phyloP scores from a whole-genome alignment of 2,113 vertebrate species.

The Laticauda laticaudata region DNA sequence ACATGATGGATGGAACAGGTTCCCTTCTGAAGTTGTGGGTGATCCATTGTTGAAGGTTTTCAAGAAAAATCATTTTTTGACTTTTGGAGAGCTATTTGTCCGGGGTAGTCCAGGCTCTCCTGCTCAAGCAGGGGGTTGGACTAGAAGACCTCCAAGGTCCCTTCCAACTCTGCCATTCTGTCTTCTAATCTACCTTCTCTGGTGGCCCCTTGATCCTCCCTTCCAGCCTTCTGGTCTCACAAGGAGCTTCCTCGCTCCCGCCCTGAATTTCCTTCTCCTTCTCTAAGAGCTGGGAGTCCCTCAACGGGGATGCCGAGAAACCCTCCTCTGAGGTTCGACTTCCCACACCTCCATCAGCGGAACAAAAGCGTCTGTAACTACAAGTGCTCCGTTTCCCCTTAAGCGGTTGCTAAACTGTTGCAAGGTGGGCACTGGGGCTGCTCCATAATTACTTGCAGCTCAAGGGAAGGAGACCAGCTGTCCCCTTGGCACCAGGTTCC shows the following conservation, averaged over 20 bases:
- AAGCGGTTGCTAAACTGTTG: background rate
- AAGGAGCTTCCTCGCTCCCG: background rate
- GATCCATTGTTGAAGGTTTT: too few relatives aligned
- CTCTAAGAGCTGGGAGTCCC: conserved; percentile 4
- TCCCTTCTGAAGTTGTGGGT: too few relatives aligned
- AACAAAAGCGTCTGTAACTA: conserved; percentile 10
- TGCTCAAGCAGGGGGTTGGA: too few relatives aligned
- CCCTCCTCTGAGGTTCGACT: conserved; percentile 30
- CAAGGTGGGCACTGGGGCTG: background rate
- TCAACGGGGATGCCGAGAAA: conserved; percentile 16
- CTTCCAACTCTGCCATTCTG: too few relatives aligned
- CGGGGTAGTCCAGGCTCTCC: too few relatives aligned
- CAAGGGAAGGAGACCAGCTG: background rate
- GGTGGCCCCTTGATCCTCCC: background rate
- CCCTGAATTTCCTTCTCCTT: background rate
- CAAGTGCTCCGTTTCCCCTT: background rate
- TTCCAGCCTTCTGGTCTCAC: background rate
- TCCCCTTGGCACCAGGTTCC: background rate
- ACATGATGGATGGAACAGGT: too few relatives aligned
- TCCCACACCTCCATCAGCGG: conserved; percentile 11
- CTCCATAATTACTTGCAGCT: background rate
- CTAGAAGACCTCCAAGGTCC: too few relatives aligned
- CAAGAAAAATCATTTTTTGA: too few relatives aligned
- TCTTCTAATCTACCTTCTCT: background rate
- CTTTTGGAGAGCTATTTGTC: too few relatives aligned